Base-by-base conservation (phyloP, 2,113 vertebrate species). In the Nymphicus hollandicus region DNA sequence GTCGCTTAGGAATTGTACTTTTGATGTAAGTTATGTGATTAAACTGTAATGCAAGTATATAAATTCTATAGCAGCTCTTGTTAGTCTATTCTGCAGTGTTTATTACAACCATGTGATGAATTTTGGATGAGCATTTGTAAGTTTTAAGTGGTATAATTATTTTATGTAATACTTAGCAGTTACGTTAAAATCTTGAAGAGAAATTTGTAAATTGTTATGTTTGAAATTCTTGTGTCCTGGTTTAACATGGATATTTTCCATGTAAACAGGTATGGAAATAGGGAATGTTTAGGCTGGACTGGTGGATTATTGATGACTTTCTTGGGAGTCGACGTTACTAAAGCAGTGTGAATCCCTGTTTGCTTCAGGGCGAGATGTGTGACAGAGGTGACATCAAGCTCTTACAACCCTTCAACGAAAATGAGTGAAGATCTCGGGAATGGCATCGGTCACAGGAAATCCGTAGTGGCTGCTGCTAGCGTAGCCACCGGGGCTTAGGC, bases 331-430 rank as follows among this genome's bases (percentile, higher is more conserved):
- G 98, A 99, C 99, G 98, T 99, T 99, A 99, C 99, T 99, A 99
- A 98, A 99, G 99, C 99, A 99, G 99, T 99, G 99, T 99, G 98
- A 99, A 99, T 99, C 99, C 99, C 99, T 99, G 99, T 99, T 99
- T 99, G 99, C 99, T 99, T 99, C 99, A 99, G 99, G 99, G 99
- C 99, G 99, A 99, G 99, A 99, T 99, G 99, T 99, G 99, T 99
- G 99, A 99, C 99, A 99, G 99, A 99, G 99, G 99, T 99, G 99
- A 98, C 99, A 99, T 99, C 99, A 99, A 99, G 99, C 99, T 99
- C 99, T 99, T 99, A 99, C 99, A 98, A 98, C 98, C 96, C 98
- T 99, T 98, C 98, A 99, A 98, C 98, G 98, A 99, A 99, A 99
- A 99, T 99, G 99, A 99, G 99, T 94, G 99, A 99, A 99, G 99